These are phyloP conservation scores for Hestina assimilis DNA, from an alignment of 1,140 invertebrate species.

Conservation along the genomic window DNA sequence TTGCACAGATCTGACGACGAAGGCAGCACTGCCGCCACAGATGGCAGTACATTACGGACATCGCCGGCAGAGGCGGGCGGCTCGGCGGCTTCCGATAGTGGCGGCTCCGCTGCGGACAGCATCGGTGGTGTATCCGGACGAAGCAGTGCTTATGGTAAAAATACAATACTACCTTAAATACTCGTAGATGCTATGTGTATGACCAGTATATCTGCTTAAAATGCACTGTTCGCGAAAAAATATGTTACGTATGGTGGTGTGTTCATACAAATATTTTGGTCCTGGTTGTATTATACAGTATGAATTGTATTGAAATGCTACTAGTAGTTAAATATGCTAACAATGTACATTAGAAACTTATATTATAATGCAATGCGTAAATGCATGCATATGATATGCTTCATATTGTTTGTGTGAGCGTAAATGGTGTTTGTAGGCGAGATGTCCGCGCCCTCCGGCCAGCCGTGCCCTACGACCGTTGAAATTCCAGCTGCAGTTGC, in stretches of 20 bases:
- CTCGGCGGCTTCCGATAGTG: conserved; percentile 90
- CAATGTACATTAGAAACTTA: background rate
- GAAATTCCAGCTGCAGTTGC: conserved; percentile 45
- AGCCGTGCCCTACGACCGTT: conserved; percentile 43
- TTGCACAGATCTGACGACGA: conserved; percentile 90
- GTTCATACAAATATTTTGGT: background rate
- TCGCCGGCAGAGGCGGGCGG: conserved; percentile 91
- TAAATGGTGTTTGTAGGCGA: conserved; percentile 56
- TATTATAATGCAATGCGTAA: background rate
- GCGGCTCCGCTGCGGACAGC: conserved; percentile 93
- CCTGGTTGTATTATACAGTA: background rate
- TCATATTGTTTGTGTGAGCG: conserved; percentile 10
- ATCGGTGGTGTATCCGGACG: conserved; percentile 94
- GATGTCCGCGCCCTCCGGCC: conserved; percentile 46
- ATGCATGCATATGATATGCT: conserved; percentile 2
- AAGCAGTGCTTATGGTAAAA: conserved; percentile 92
- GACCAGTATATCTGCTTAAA: background rate
- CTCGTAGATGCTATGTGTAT: background rate
- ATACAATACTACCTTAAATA: background rate
- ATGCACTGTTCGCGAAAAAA: background rate
- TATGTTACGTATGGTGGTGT: background rate
- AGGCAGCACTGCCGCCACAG: conserved; percentile 94
- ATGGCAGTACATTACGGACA: conserved; percentile 93
- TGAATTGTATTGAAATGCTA: background rate
- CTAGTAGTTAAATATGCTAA: background rate